phyloP scores from a whole-genome alignment of 2,888 invertebrate genomes.

The Cataglyphis livida region DNA sequence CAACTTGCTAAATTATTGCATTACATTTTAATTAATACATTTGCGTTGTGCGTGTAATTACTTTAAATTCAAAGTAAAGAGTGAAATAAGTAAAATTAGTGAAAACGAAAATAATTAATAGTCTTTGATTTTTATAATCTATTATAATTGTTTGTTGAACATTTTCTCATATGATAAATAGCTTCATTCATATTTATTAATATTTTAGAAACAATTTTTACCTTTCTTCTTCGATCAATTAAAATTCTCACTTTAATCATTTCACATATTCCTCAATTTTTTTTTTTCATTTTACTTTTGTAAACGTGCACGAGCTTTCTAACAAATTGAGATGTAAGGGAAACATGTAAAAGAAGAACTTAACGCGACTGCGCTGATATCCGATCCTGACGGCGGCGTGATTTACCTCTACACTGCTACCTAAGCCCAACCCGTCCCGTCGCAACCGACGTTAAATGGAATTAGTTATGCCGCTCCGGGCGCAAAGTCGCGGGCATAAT shows the following conservation, averaged over 20 bases:
- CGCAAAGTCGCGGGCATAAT: conserved; percentile 79
- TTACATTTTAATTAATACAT: not conserved
- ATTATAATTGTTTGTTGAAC: not conserved
- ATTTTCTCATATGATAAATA: not conserved
- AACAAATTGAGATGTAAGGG: not conserved
- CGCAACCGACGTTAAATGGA: conserved; percentile 71
- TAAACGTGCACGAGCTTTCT: not conserved
- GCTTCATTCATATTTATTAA: not conserved
- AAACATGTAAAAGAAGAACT: conserved; percentile 31
- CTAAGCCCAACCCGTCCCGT: conserved; percentile 39
- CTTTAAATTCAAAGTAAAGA: not conserved
- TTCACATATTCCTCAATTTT: not conserved
- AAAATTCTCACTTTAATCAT: not conserved
- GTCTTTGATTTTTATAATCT: not conserved
- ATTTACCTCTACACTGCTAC: conserved; percentile 61
- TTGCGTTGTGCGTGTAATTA: conserved; percentile 4
- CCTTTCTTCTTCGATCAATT: not conserved
- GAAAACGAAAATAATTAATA: not conserved
- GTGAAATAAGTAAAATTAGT: not conserved
- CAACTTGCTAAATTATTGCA: conserved; percentile 1
- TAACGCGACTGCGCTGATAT: conserved; percentile 45
- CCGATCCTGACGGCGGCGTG: conserved; percentile 53
- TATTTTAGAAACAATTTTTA: not conserved
- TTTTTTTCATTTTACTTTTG: not conserved
- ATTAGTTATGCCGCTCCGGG: conserved; percentile 75